Base-by-base conservation (phyloP, 2,888 invertebrate genomes). In the Scelioninae gen. 1 region DNA sequence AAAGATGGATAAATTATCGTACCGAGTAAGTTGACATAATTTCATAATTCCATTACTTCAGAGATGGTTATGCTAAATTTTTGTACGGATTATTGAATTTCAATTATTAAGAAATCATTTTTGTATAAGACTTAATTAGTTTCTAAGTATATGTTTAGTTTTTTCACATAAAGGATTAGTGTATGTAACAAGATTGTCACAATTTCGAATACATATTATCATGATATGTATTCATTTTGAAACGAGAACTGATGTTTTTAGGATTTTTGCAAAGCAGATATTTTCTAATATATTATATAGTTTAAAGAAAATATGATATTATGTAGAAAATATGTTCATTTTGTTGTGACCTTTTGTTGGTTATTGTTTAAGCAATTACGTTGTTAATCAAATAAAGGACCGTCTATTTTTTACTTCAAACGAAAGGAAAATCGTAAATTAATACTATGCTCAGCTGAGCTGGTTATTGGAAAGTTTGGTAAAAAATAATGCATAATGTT, bases 171-270 rank as follows among this genome's bases (percentile, higher is more conserved):
- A n/a, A 16, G 31, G 16, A 45, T 51, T 72, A 79, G 72, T 79
- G 79, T 66, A 71, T 78, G 69, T 78, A 15, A 63, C 60, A 34
- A 47, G 34, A 66, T 79, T 79, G 79, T 79, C 72, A 74, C 72
- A 79, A 79, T 79, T 79, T 79, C 79, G 74, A 74, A 68, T 60
- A 66, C 60, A 45, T 65, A 65, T 75, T 58, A 38, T 51, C 43
- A 38, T 32, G 31, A 38, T 49, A 58, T 63, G 29, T 58, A 58
- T 49, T 60, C 29, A 47, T 63, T 34, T 71, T 15, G 13, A 74
- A 74, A 13, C n/a, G 34, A 62, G 55, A 74, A 74, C 74, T 74
- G 74, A 56, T 31, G 51, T 31, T 62, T 74, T 63, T 55, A 63
- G 13, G 38, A 6, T 45, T 56, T 40, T 47, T 55, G 23, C 23